A percentile compares a stretch with the other conserved stretches of the same genome.
These are phyloP conservation scores for Anthoscopus minutus DNA, from an alignment of 2,113 vertebrate genomes.

Conservation along the genomic window DNA sequence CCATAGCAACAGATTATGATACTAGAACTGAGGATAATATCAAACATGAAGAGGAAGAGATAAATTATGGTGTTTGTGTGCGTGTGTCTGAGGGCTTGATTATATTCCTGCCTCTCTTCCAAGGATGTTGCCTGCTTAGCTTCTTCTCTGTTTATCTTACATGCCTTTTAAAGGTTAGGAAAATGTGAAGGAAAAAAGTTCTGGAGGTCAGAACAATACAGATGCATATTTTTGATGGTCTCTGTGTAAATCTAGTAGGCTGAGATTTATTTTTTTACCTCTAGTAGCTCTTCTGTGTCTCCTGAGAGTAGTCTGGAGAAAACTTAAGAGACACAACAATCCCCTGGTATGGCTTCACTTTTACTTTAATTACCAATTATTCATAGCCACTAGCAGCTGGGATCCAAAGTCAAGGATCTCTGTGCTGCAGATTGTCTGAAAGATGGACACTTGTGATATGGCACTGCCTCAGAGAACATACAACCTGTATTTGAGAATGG, in stretches of 20 bases:
- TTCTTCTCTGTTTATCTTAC: constrained; percentile 44
- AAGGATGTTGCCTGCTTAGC: constrained; percentile 33
- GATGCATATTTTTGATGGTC: neutral
- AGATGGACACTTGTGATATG: neutral
- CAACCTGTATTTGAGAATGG: neutral
- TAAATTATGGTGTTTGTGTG: constrained; percentile 62
- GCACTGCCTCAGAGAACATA: neutral
- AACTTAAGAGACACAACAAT: neutral
- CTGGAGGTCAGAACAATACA: constrained; percentile 19
- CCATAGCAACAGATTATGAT: constrained; percentile 70
- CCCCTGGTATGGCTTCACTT: neutral
- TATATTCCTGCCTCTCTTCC: constrained; percentile 51
- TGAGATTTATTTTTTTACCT: constrained; percentile 3
- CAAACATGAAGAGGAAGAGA: constrained; percentile 64
- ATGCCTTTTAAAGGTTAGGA: constrained; percentile 44
- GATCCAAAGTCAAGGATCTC: neutral
- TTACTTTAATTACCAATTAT: constrained; percentile 7
- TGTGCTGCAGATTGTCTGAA: neutral
- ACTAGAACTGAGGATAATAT: constrained; percentile 64
- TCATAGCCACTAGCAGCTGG: neutral
- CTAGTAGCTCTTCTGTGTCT: neutral
- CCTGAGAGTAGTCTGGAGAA: neutral
- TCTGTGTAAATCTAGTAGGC: constrained; percentile 1
- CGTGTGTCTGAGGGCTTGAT: constrained; percentile 45
- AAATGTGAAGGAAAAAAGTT: neutral